Evolutionary conservation across 23 tunicate genomes (phyloP), one percentile per base, ranked within the genome.

Genomic region (Trididemnum clinides): DNA sequence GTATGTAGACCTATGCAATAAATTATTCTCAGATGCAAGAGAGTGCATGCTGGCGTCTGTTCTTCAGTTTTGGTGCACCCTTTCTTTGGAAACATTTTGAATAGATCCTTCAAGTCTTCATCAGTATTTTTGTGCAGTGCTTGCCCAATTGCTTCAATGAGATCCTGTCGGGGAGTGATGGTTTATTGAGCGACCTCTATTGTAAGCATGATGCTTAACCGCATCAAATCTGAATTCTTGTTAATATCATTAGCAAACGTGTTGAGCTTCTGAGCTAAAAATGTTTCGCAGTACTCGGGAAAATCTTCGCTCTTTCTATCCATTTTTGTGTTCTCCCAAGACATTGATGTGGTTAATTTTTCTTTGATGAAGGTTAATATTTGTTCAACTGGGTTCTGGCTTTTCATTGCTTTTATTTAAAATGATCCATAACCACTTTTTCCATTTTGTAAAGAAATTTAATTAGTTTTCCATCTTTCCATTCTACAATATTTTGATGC

Each of bases 371-470:
- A 66, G 5, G 36, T 29, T 6, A 66, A 15, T 23, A 66, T 3
- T 20, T 66, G 37, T n/a, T 66, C 75, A 23, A 66, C 31, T 31
- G 75, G 75, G n/a, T 31, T 66, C n/a, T 66, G 75, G 6, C 31
- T 66, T 66, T 66, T 66, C 37, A 66, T 31, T 28, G 75, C 75
- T 66, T 66, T 66, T 28, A 66, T 32, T 66, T 66, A 31, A 66
- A 66, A 28, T 29, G 37, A 4, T 28, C 4, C 3, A 29, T 2
- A 5, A 3, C 37, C 5, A 7, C 18, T 66, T 66, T n/a, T 28
- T 10, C 75, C 75, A 66, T 30, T 4, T 66, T 66, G 75, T 10
- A 66, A 29, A 6, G 6, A 66, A 66, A 66, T 29, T 31, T 6
- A 37, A 29, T 15, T 5, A 66, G 7, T 66, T 66, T 66, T 66